Percentiles rank a stretch among this genome's conserved stretches.
Evolutionary conservation across 2,113 vertebrate species (phyloP).

Genomic region (Mesoclemmys tuberculata): DNA sequence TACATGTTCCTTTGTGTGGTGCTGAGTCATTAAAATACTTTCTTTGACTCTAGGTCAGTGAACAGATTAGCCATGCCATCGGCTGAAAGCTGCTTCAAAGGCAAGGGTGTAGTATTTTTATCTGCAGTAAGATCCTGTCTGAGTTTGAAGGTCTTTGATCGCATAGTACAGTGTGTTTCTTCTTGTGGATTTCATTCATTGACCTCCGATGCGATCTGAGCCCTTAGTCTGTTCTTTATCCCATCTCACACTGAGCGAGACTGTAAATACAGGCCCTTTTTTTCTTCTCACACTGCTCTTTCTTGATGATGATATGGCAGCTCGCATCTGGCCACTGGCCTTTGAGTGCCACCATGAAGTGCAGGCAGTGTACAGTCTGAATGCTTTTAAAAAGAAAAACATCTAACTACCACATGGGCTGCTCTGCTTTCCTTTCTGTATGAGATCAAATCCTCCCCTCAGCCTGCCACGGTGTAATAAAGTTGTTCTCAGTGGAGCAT

Average conservation of each 20-base stretch:
- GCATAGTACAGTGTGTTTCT: accelerated
- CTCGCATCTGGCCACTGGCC: not conserved
- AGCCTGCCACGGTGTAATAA: not conserved
- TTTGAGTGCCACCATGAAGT: not conserved
- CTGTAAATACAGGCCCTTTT: not conserved
- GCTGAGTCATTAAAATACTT: not conserved
- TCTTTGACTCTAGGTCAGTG: not conserved
- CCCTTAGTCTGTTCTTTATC: not conserved
- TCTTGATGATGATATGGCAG: not conserved
- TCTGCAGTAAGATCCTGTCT: not conserved
- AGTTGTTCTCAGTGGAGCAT: not conserved
- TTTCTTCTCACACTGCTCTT: not conserved
- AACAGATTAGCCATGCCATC: not conserved
- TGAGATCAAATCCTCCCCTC: not conserved
- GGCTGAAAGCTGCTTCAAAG: not conserved
- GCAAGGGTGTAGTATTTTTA: not conserved
- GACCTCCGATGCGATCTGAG: not conserved
- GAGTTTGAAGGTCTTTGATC: not conserved
- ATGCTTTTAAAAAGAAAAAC: not conserved
- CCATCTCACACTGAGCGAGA: accelerated
- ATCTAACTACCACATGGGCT: not conserved
- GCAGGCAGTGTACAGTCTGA: not conserved
- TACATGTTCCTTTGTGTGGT: not conserved
- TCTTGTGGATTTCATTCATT: not conserved
- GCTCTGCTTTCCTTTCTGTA: not conserved